Evolutionary conservation across 2,113 vertebrate genomes (phyloP).

Genomic region (Nyctibius bracteatus): DNA sequence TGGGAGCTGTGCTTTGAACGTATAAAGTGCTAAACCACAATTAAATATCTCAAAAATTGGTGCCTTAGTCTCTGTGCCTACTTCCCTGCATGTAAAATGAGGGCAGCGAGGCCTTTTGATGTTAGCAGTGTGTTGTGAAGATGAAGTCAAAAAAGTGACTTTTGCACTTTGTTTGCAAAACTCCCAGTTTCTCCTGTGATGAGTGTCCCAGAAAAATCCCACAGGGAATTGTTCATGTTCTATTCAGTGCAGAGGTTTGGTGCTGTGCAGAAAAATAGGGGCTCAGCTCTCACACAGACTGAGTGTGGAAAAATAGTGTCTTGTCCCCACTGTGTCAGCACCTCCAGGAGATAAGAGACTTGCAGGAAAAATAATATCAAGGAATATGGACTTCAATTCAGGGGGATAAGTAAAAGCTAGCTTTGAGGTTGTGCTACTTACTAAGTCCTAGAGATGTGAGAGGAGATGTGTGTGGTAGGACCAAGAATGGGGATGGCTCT

Average conservation of each 20-base stretch:
- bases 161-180: not conserved
- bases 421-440: not conserved
- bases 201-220: slow-evolving; percentile 6
- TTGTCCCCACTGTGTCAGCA: not conserved
- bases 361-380: not conserved
- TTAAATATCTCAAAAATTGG: not conserved
- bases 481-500: not conserved
- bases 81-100: not conserved
- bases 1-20: not conserved
- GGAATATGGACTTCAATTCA: not conserved
- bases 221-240: not conserved
- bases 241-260: not conserved
- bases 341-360: not conserved
- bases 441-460: not conserved
- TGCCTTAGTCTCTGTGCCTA: not conserved
- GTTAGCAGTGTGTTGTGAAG: not conserved
- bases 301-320: not conserved
- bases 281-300: not conserved
- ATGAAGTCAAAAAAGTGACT: not conserved
- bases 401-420: not conserved
- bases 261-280: not conserved
- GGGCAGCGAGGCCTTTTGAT: not conserved
- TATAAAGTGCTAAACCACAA: not conserved
- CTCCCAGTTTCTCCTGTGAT: not conserved
- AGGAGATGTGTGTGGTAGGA: not conserved